Evolutionary conservation across 2,113 vertebrate genomes (phyloP).

Genomic region (Diadophis punctatus): DNA sequence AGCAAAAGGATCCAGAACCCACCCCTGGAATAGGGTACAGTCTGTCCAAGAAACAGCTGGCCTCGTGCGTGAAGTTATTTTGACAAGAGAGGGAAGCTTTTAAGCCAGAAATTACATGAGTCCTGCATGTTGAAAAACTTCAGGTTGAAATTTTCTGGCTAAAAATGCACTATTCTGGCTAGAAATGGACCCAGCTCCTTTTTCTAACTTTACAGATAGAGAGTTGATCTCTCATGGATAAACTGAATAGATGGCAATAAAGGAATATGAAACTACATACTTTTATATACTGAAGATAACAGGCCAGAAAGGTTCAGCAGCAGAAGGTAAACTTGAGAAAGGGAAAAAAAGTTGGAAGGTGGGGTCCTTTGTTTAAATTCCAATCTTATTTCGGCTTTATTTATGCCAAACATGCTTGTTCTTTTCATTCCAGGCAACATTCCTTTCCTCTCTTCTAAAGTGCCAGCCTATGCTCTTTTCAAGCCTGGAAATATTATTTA

Average conservation of each 20-base stretch:
- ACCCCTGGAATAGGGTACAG: not conserved
- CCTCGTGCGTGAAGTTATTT: not conserved
- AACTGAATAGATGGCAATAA: not conserved
- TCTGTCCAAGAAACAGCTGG: not conserved
- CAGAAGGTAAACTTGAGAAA: slow-evolving; percentile 42
- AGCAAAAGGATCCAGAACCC: too few relatives aligned
- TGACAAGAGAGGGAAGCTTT: not conserved
- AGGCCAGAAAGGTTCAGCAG: not conserved
- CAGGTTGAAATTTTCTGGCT: not conserved
- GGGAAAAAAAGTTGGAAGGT: not conserved
- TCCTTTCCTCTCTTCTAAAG: slow-evolving; percentile 8
- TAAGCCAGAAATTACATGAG: not conserved
- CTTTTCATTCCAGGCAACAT: not conserved
- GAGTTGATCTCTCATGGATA: not conserved
- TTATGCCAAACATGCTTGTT: slow-evolving; percentile 25
- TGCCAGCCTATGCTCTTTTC: not conserved
- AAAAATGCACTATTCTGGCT: not conserved
- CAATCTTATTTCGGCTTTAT: not conserved
- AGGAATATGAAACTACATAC: not conserved
- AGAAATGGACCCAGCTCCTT: not conserved
- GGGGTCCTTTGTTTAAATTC: slow-evolving; percentile 10
- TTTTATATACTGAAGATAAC: not conserved
- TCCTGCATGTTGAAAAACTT: not conserved
- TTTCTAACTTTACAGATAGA: not conserved
- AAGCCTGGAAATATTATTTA: slow-evolving; percentile 4